Base-by-base conservation (phyloP, 2,797 vertebrate species). In the Centropyge bicolor region DNA sequence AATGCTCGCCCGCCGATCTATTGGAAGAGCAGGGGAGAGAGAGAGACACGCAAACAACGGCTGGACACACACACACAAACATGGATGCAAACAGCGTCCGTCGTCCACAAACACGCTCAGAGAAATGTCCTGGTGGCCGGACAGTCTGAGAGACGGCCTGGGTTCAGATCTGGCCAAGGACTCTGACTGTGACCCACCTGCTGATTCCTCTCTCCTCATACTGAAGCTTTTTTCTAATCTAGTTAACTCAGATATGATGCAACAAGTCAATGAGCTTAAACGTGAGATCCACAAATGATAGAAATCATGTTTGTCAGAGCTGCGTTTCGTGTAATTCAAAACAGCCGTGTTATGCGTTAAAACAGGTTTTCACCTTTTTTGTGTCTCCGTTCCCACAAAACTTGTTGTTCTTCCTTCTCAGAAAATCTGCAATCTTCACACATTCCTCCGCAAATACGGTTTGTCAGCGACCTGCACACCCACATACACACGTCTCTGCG, bases 1-100 rank as follows among this genome's bases (percentile, higher is more conserved):
- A 92, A 93, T 90, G 90, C 84, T 88, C 85, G 84, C 91, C 89
- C 62, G 86, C 81, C 80, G 89, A 77, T 88, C 91, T 85, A 69
- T 89, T 89, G 88, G 88, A 20, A 76, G 66, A 61, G n/a, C n/a
- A n/a, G 49, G 1, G 1, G 5, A 11, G 55, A 27, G 40, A 9
- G 17, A n/a, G 27, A 41, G 22, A 66, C 63, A 62, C 66, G 71
- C 41, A 76, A n/a, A 84, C 69, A 80, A 56, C 6, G 4, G 16
- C 20, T 3, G 24, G 60, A 48, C 46, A 24, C 51, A 16, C 45
- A 35, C 56, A 67, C 52, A 63, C 13, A 70, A 75, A 74, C 72
- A 64, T 22, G 41, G 71, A 71, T 38, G 65, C 62, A 43, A n/a
- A 64, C 10, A 1, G 70, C 22, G 16, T 60, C 31, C 24, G 11